Conservation (phyloP, 2,113 vertebrate species). For the Hemichromis elongatus region DNA sequence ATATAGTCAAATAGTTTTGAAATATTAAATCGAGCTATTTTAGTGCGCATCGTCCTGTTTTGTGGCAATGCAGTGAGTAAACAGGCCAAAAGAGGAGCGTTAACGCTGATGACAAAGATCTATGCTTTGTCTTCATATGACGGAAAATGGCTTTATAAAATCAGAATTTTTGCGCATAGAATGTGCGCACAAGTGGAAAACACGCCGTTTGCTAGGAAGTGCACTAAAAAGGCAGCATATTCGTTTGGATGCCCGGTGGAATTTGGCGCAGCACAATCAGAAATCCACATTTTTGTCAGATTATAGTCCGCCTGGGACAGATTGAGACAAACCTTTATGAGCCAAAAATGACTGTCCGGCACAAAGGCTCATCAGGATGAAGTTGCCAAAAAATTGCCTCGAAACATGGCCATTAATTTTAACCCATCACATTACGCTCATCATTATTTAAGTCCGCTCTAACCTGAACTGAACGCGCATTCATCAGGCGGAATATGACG, state of each 20-base stretch:
- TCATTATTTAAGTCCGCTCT: background rate
- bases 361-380: background rate
- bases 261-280: background rate
- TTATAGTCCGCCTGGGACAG: background rate
- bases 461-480: background rate
- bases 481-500: slow-evolving; percentile 43
- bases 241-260: background rate
- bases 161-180: background rate
- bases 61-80: background rate
- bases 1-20: background rate
- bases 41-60: background rate
- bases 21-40: background rate
- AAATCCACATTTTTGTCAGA: background rate
- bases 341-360: background rate
- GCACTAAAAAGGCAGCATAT: background rate
- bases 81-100: background rate
- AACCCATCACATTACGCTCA: slow-evolving; percentile 15
- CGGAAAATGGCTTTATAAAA: background rate
- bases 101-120: background rate
- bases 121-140: background rate
- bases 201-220: background rate
- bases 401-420: background rate
- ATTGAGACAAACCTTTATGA: background rate
- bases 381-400: background rate
- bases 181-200: background rate